phyloP scores from a whole-genome alignment of 2,888 invertebrate genomes.

The Choreutis nemorana region DNA sequence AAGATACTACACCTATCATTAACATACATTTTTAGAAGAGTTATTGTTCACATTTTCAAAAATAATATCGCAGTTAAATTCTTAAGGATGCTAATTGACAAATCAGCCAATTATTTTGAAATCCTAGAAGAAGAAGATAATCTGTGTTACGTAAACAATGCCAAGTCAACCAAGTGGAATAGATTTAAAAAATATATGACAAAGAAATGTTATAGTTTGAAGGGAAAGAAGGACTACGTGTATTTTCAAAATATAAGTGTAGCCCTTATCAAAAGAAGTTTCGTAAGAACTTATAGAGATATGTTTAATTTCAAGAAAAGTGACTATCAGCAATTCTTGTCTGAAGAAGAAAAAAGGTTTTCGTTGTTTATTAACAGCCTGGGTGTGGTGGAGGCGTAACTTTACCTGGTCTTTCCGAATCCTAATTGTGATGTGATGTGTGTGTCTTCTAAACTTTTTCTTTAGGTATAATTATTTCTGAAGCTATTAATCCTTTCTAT shows the following conservation, averaged over 20 bases:
- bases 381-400: constrained; percentile 35
- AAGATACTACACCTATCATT: constrained; percentile 17
- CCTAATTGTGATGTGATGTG: no score
- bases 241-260: constrained; percentile 41
- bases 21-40: constrained; percentile 12
- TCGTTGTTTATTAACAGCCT: constrained; percentile 21
- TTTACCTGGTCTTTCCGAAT: no score
- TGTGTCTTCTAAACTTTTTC: no score
- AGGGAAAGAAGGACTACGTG: constrained; percentile 29
- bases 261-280: constrained; percentile 36
- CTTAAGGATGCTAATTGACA: constrained; percentile 11
- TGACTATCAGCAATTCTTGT: constrained; percentile 70
- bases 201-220: constrained; percentile 27
- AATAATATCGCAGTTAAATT: constrained; percentile 10
- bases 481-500: no score
- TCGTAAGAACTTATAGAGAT: constrained; percentile 41
- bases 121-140: constrained; percentile 17
- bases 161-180: constrained; percentile 31
- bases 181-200: constrained; percentile 29
- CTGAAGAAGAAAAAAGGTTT: constrained; percentile 78
- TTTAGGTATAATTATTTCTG: no score
- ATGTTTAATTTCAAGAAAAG: constrained; percentile 48
- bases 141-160: no score
- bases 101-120: constrained; percentile 12
- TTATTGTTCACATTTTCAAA: constrained; percentile 7